phyloP scores from a whole-genome alignment of 2,797 vertebrate species.

The Eupleurogrammus muticus region DNA sequence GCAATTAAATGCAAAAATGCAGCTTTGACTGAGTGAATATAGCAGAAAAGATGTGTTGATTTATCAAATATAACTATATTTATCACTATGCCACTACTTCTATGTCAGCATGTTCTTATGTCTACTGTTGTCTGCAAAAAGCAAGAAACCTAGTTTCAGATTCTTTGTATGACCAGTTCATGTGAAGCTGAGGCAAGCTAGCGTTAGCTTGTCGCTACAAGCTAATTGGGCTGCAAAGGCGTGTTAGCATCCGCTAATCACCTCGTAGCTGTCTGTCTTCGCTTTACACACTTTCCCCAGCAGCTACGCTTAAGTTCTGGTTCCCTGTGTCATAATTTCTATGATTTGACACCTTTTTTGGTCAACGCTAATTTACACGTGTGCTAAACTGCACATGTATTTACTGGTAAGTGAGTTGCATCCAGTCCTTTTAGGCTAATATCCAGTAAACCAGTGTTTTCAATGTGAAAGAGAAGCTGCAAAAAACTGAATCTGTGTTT shows the following conservation, averaged over 20 bases:
- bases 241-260: conserved; percentile 59
- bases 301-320: conserved; percentile 1
- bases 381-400: not conserved
- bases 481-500: too few species aligned
- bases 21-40: not conserved
- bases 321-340: conserved; percentile 44
- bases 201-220: conserved; percentile 29
- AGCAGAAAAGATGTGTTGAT: not conserved
- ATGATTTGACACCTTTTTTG: not conserved
- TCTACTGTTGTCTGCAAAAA: too few species aligned
- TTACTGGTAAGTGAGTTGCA: not conserved
- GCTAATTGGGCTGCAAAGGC: conserved; percentile 43
- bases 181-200: conserved; percentile 18
- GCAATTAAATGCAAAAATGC: too few species aligned
- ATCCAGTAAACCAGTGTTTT: not conserved
- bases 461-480: not conserved
- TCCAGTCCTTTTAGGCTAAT: not conserved
- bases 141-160: too few species aligned
- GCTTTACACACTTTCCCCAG: conserved; percentile 11
- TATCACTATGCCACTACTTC: too few species aligned
- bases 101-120: too few species aligned
- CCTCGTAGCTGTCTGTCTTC: conserved; percentile 38
- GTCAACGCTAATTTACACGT: conserved; percentile 1
- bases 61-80: not conserved
- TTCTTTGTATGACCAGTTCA: too few species aligned